Base-by-base conservation (phyloP, 2,113 vertebrate species). In the Oryzias curvinotus region DNA sequence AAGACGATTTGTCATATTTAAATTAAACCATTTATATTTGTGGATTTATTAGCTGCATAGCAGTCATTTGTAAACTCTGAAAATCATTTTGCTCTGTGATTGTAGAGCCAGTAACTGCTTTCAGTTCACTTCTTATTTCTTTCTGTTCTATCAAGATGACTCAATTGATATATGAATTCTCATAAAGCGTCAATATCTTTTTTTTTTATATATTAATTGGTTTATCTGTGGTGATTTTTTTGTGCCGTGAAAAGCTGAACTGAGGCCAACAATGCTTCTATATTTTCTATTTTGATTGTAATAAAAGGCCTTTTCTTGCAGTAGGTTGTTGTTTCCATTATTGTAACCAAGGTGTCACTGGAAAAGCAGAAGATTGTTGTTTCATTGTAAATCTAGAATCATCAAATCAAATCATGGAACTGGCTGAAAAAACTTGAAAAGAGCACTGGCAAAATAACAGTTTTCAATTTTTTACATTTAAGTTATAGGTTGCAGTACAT, bases 221-320 rank as follows among this genome's bases (percentile, higher is more conserved):
- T 67, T 79, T 88, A 80, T 84, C 71, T 58, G 78, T 88, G 83
- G 78, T 88, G 86, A 23, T 23, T 23, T 79, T 78, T 79, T 74
- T 80, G 85, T 90, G 86, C 76, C 83, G 87, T 87, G 74, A 86
- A 55, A 72, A 85, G 76, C 70, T 56, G 30, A 73, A 73, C 81
- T 77, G 71, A 81, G 62, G 69, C 87, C 77, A 69, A 86, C 82
- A 81, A 82, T 86, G 77, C 84, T 86, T 86, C 76, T 78, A 80
- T 85, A 75, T 89, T 89, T 90, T 87, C 75, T 90, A 87, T 85
- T 70, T 78, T 72, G 81, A 77, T 87, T 88, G 78, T 84, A 88
- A 90, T 87, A 88, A 87, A 82, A 80, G 68, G 53, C 41, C 75
- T 87, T 88, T 88, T 78, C 85, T 86, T 78, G 77, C 66, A 80